These are phyloP conservation scores for Empis stercorea DNA, from an alignment of 2,888 invertebrate species.

Conservation along the genomic window DNA sequence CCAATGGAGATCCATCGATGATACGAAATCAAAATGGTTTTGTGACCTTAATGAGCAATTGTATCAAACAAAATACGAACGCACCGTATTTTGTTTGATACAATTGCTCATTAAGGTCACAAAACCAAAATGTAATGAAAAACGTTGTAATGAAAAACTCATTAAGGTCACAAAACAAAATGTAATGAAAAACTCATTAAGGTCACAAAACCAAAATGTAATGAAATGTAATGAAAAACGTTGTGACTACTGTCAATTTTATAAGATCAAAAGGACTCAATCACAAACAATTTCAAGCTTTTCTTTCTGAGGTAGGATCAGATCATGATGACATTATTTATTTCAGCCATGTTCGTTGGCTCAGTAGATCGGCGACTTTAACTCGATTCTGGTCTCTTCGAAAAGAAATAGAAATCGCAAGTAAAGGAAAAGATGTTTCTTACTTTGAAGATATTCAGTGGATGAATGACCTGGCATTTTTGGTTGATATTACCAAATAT, in stretches of 20 bases:
- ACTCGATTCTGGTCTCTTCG: not conserved
- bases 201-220: slow-evolving; percentile 1
- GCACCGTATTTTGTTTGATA: not conserved
- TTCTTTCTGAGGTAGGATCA: not conserved
- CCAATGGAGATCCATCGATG: not conserved
- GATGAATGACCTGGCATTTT: not conserved
- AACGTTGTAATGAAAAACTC: too few species aligned
- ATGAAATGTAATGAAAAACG: slow-evolving; percentile 1
- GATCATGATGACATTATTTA: slow-evolving; percentile 1
- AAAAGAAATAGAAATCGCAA: slow-evolving; percentile 1
- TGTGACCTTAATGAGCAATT: not conserved
- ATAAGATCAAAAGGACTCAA: slow-evolving; percentile 1
- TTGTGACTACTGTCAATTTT: slow-evolving; percentile 1
- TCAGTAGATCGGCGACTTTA: slow-evolving; percentile 1
- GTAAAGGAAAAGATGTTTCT: not conserved
- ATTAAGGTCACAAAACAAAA: too few species aligned
- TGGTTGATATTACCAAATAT: not conserved
- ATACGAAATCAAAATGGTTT: not conserved
- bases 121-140: slow-evolving; percentile 1
- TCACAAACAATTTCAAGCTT: slow-evolving; percentile 1
- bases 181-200: not conserved
- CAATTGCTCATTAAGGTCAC: not conserved
- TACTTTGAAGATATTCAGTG: slow-evolving; percentile 2
- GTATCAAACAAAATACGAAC: not conserved
- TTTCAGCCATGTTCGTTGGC: not conserved